phyloP scores from a whole-genome alignment of 2,888 invertebrate genomes.

The Cancer borealis region DNA sequence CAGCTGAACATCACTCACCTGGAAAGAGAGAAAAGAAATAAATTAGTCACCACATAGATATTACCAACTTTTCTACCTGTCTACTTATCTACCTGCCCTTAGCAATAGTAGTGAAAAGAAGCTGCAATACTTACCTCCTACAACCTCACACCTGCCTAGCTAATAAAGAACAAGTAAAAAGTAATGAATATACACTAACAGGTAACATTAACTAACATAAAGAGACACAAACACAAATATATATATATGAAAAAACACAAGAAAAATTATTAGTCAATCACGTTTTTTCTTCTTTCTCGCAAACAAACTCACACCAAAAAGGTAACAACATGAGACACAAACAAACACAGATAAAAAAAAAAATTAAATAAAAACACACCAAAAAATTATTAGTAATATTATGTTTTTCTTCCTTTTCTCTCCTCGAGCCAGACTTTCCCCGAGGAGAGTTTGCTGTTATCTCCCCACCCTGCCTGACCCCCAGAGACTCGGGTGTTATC shows the following conservation, averaged over 20 bases:
- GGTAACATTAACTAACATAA: no score
- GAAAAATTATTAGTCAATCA: no score
- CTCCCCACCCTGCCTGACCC: not conserved
- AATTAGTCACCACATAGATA: not conserved
- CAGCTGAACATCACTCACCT: not conserved
- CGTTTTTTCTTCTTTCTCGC: no score
- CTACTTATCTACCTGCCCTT: not conserved
- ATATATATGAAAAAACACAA: no score
- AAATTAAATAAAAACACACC: no score
- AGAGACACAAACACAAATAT: no score
- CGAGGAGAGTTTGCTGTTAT: not conserved
- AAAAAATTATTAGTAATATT: not conserved
- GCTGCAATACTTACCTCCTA: not conserved
- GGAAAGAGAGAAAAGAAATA: not conserved
- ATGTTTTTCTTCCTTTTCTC: not conserved
- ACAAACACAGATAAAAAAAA: no score
- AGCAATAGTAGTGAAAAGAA: not conserved
- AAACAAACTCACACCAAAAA: no score
- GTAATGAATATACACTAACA: no score
- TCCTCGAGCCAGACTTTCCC: not conserved
- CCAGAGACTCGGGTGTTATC: not conserved
- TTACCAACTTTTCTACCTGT: not conserved
- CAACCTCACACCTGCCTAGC: not conserved
- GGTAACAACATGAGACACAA: no score
- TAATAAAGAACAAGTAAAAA: no score